Evolutionary conservation across 2,797 vertebrate genomes (phyloP).

Genomic region (Falco naumanni): DNA sequence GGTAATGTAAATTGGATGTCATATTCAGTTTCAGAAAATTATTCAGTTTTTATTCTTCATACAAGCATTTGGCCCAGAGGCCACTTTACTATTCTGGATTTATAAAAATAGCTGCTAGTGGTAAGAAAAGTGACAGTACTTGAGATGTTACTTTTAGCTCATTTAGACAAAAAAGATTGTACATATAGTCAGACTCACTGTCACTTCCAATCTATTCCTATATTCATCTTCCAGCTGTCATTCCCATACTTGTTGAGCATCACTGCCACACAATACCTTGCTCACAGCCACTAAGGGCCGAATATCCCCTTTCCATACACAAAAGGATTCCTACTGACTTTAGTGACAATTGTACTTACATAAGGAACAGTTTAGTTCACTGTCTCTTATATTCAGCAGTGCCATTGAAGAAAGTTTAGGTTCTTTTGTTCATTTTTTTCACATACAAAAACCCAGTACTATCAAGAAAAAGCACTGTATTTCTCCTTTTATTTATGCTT

Average conservation of each 20-base stretch:
- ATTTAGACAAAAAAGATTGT: neutral
- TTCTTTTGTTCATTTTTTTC: neutral
- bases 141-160: conserved; percentile 11
- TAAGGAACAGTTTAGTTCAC: neutral
- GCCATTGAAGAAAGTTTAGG: neutral
- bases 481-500: neutral
- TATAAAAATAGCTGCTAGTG: neutral
- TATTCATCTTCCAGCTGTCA: conserved; percentile 27
- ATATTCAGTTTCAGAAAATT: conserved; percentile 21
- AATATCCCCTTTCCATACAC: neutral
- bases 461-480: neutral
- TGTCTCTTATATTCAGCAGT: neutral
- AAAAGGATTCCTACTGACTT: neutral
- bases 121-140: neutral
- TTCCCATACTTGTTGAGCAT: neutral
- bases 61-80: neutral
- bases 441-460: neutral
- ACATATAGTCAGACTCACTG: neutral
- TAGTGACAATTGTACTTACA: neutral
- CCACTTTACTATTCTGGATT: conserved; percentile 3
- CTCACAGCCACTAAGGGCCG: neutral
- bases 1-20: neutral
- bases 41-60: conserved; percentile 21
- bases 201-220: conserved; percentile 27
- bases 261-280: neutral